These are phyloP conservation scores for Ctenopoma kingsleyae DNA, from an alignment of 2,797 vertebrate genomes.

Conservation along the genomic window DNA sequence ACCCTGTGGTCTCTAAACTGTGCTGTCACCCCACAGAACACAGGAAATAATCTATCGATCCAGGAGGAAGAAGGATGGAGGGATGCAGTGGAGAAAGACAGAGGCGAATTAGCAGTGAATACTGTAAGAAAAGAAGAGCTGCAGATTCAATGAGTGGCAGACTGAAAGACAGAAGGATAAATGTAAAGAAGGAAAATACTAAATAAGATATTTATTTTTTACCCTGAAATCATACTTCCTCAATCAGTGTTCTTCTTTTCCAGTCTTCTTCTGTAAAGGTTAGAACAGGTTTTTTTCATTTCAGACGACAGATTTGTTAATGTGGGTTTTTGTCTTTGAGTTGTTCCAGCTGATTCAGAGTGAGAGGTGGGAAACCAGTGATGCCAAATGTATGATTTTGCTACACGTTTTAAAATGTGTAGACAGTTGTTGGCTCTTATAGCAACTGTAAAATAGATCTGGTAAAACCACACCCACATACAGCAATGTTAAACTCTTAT, in stretches of 20 bases:
- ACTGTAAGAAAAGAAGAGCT: conserved; percentile 22
- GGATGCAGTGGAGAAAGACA: conserved; percentile 32
- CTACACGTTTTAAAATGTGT: not conserved
- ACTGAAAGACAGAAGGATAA: conserved; percentile 11
- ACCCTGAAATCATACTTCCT: not conserved
- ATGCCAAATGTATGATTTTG: not conserved
- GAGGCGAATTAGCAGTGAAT: conserved; percentile 19
- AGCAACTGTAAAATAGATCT: not conserved
- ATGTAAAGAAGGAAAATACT: conserved; percentile 11
- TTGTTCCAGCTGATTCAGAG: not conserved
- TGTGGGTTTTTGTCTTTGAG: not conserved
- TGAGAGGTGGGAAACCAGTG: not conserved
- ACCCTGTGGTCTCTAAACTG: conserved; percentile 72
- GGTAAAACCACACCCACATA: not conserved
- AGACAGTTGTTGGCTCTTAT: not conserved
- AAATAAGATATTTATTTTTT: conserved; percentile 14
- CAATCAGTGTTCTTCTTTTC: not conserved
- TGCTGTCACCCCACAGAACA: conserved; percentile 77
- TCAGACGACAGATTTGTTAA: not conserved
- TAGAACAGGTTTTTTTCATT: not conserved
- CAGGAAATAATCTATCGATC: conserved; percentile 87
- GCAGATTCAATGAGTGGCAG: conserved; percentile 18
- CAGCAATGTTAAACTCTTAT: no score
- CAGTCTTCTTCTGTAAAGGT: not conserved
- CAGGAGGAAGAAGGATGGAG: conserved; percentile 49